Conservation (phyloP, 2,113 vertebrate genomes). For the Meriones unguiculatus region DNA sequence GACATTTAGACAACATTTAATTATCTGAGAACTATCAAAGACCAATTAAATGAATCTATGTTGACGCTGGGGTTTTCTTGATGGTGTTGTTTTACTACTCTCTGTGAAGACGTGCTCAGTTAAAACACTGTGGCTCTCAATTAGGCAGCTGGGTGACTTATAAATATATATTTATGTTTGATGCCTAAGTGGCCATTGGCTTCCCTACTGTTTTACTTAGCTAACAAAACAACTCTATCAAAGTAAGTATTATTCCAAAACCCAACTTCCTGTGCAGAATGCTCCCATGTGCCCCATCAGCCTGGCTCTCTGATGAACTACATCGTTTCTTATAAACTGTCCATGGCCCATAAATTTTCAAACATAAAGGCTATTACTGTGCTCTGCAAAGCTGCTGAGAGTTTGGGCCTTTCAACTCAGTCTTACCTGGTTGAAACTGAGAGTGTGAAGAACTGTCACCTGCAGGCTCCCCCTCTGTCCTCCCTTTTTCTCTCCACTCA, state of each 20-base stretch:
- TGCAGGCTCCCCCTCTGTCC: constrained; percentile 57
- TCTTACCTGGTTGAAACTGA: constrained; percentile 85
- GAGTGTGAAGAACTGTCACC: constrained; percentile 79
- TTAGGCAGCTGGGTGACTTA: constrained; percentile 91
- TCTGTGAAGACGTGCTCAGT: constrained; percentile 83
- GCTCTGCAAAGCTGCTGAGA: constrained; percentile 90
- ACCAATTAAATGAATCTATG: constrained; percentile 83
- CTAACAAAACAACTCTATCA: constrained; percentile 96
- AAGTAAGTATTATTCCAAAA: constrained; percentile 96
- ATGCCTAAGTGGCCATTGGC: constrained; percentile 94
- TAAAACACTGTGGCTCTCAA: constrained; percentile 88
- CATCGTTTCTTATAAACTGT: constrained; percentile 97
- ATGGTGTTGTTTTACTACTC: constrained; percentile 81
- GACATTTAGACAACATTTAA: constrained; percentile 71
- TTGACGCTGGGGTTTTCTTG: constrained; percentile 72
- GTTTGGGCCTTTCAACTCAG: constrained; percentile 87
- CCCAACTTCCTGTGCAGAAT: constrained; percentile 94
- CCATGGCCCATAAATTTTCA: constrained; percentile 98
- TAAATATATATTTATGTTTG: constrained; percentile 93
- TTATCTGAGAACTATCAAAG: constrained; percentile 74
- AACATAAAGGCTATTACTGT: constrained; percentile 92
- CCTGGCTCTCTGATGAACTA: constrained; percentile 94
- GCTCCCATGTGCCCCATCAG: constrained; percentile 92
- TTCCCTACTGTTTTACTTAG: constrained; percentile 95
- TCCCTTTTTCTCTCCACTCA: constrained; percentile 25